These are phyloP conservation scores for Glomeris marginata DNA, from an alignment of 2,888 invertebrate species.

Conservation along the genomic window DNA sequence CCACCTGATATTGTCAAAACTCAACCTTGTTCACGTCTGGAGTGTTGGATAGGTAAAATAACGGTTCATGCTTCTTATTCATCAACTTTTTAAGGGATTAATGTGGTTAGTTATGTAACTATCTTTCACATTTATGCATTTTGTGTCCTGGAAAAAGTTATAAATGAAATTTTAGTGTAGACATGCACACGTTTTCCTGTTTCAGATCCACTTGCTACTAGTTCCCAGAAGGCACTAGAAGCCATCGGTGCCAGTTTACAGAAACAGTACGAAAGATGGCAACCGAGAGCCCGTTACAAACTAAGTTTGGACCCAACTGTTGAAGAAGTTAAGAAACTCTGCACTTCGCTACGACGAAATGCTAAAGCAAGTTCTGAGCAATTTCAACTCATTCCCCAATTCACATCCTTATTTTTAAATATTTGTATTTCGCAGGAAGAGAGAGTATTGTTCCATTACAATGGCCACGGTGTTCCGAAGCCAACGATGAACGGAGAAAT, in stretches of 20 bases:
- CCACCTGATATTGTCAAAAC: conserved; percentile 97
- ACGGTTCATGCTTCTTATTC: neutral
- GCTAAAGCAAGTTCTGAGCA: conserved; percentile 47
- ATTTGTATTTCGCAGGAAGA: conserved; percentile 57
- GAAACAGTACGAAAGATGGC: conserved; percentile 97
- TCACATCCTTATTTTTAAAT: no score
- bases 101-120: neutral
- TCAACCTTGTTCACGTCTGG: conserved; percentile 84
- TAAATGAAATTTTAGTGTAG: neutral
- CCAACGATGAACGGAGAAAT: conserved; percentile 97
- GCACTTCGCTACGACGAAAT: conserved; percentile 81
- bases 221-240: conserved; percentile 82
- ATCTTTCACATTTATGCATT: no score
- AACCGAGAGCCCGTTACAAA: conserved; percentile 93
- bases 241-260: conserved; percentile 80
- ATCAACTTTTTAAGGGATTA: no score
- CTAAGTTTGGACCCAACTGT: conserved; percentile 93
- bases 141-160: neutral
- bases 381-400: neutral
- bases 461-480: conserved; percentile 97
- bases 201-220: conserved; percentile 58
- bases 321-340: conserved; percentile 94
- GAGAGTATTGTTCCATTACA: conserved; percentile 95
- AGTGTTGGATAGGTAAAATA: conserved; percentile 86
- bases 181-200: neutral